Evolutionary conservation across 2,888 invertebrate genomes (phyloP).

Genomic region (Smittia sp.): DNA sequence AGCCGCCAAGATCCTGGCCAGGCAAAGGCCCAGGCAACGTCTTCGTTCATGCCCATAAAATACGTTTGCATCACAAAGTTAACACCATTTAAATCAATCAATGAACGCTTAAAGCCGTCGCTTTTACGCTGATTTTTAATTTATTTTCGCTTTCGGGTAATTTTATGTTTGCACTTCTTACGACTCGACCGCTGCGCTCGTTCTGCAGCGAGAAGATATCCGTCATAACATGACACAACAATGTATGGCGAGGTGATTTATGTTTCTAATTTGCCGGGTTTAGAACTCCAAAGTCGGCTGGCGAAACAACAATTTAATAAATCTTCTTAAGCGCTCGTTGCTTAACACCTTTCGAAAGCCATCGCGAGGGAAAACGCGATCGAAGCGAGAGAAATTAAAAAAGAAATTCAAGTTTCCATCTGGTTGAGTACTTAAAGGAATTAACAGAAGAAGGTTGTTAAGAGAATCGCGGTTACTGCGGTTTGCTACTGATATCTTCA

Average conservation of each 20-base stretch:
- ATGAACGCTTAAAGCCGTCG: conserved; percentile 35
- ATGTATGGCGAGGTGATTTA: conserved; percentile 31
- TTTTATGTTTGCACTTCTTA: conserved; percentile 17
- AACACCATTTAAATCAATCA: conserved; percentile 41
- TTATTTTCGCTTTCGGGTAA: conserved; percentile 10
- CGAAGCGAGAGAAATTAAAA: neutral
- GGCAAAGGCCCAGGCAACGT: no score
- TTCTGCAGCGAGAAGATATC: neutral
- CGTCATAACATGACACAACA: conserved; percentile 1
- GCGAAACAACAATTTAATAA: neutral
- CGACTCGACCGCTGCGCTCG: neutral
- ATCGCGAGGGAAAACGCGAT: neutral
- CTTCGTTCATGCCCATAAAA: no score
- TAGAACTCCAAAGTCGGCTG: neutral
- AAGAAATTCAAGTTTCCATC: conserved; percentile 29
- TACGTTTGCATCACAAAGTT: neutral
- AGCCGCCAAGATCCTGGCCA: no score
- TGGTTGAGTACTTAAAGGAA: conserved; percentile 31
- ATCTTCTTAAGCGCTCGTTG: neutral
- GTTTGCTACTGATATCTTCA: conserved; percentile 39
- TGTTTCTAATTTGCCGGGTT: neutral
- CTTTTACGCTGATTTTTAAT: conserved; percentile 14
- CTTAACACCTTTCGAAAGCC: neutral
- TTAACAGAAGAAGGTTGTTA: conserved; percentile 33
- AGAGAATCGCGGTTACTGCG: conserved; percentile 32